Evolutionary conservation across 30 jellyfish, hydroid and myxozoan species (phyloP).

Genomic region (Turritopsis rubra): DNA sequence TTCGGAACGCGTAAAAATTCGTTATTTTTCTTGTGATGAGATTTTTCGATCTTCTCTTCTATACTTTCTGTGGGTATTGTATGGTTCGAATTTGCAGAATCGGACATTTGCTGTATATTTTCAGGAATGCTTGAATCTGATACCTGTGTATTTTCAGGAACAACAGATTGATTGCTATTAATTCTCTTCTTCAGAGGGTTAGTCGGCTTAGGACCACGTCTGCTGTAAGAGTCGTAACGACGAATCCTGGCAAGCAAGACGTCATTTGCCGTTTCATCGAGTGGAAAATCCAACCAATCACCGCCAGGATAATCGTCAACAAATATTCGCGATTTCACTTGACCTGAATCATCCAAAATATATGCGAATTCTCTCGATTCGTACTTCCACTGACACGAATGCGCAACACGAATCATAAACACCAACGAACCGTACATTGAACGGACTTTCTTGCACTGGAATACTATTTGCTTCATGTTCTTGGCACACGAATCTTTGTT

Average conservation of each 20-base stretch:
- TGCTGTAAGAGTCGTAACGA: not conserved
- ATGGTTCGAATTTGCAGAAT: not conserved
- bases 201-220: not conserved
- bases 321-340: conserved; percentile 8
- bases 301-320: conserved; percentile 21
- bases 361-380: not conserved
- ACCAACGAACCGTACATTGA: not conserved
- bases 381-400: not conserved
- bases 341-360: conserved; percentile 13
- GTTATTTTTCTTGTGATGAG: not conserved
- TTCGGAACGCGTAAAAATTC: not conserved
- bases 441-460: conserved; percentile 20
- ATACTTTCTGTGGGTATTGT: not conserved
- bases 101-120: not conserved
- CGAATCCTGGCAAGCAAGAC: conserved; percentile 4
- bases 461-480: not conserved
- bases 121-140: not conserved
- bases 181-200: not conserved
- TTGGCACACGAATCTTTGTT: not conserved
- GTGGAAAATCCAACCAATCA: conserved; percentile 22
- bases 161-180: not conserved
- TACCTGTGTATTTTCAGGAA: not conserved
- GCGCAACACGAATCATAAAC: conserved; percentile 3
- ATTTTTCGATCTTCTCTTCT: not conserved
- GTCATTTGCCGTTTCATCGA: conserved; percentile 16